A percentile compares a stretch with the other conserved stretches of the same genome.
Evolutionary conservation across 2,113 vertebrate genomes (phyloP).

Genomic region (Tetrax tetrax): DNA sequence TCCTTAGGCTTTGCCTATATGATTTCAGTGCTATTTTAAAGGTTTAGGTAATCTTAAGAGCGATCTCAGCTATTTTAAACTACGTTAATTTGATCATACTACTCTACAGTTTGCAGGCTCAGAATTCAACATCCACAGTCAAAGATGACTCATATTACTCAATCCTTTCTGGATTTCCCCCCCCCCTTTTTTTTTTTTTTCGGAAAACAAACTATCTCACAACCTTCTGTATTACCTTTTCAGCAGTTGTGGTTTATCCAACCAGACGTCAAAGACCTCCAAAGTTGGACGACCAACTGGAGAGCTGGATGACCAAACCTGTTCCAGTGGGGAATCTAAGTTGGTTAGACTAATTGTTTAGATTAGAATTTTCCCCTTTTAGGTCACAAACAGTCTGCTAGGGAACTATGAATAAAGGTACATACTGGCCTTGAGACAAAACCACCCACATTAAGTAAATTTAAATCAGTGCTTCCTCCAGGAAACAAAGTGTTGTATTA

Average conservation of each 20-base stretch:
- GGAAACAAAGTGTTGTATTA: conserved; percentile 12
- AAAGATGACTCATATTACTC: conserved; percentile 13
- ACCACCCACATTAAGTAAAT: conserved; percentile 29
- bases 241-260: neutral
- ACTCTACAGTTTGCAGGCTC: conserved; percentile 4
- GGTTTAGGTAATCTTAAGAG: neutral
- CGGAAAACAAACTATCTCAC: neutral
- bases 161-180: neutral
- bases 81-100: neutral
- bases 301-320: neutral
- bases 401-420: conserved; percentile 12
- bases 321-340: neutral
- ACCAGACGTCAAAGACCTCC: neutral
- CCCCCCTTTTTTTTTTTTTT: neutral
- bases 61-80: conserved; percentile 16
- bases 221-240: neutral
- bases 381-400: neutral
- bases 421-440: conserved; percentile 30
- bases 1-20: neutral
- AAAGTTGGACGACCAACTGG: neutral
- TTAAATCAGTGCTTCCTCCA: conserved; percentile 22
- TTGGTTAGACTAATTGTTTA: neutral
- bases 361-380: neutral
- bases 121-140: conserved; percentile 13
- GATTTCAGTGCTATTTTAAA: conserved; percentile 14